Conservation (phyloP, 2,888 invertebrate species). For the Thumatha senex region DNA sequence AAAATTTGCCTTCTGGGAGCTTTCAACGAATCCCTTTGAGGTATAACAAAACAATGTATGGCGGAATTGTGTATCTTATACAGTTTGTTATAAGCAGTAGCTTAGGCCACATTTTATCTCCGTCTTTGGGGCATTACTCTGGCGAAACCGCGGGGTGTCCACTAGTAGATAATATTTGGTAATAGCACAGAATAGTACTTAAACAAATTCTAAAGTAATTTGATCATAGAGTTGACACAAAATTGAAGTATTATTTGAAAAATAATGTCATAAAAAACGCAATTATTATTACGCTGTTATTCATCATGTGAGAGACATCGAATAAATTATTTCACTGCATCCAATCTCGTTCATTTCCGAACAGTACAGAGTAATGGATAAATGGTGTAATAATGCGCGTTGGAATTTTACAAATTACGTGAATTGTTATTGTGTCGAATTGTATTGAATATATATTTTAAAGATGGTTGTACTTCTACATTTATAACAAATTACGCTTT, state of each 20-base stretch:
- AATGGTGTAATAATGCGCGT: slow-evolving; percentile 22
- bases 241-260: not conserved
- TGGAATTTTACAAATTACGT: slow-evolving; percentile 19
- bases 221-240: not conserved
- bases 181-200: too few species aligned
- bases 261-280: not conserved
- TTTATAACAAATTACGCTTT: too few species aligned
- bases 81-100: too few species aligned
- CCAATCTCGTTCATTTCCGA: slow-evolving; percentile 29
- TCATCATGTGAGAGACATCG: slow-evolving; percentile 15
- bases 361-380: slow-evolving; percentile 11
- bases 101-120: too few species aligned
- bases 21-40: too few species aligned
- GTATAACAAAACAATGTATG: too few species aligned
- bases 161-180: too few species aligned
- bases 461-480: not conserved
- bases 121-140: too few species aligned
- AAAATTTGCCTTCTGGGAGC: too few species aligned
- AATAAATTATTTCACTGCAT: slow-evolving; percentile 24
- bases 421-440: not conserved
- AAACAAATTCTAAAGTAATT: slow-evolving; percentile 2
- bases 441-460: not conserved
- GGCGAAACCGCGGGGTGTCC: too few species aligned
- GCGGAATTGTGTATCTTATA: too few species aligned
- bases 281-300: slow-evolving; percentile 15